Base-by-base conservation (phyloP, 2,888 invertebrate genomes). In the Ochropleura leucogaster region DNA sequence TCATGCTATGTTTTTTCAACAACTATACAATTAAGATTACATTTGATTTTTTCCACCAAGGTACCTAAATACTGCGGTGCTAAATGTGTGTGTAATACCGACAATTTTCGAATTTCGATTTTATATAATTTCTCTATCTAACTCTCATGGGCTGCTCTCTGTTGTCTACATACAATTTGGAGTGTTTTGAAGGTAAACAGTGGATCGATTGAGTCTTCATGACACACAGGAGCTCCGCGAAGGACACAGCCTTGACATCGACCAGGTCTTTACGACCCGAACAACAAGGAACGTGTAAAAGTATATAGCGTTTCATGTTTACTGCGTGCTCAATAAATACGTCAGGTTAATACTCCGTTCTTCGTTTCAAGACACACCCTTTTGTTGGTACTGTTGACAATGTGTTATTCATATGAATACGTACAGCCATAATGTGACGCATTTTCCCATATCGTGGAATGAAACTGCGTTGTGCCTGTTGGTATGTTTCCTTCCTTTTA, bases 191-290 rank as follows among this genome's bases (percentile, higher is more conserved):
- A 80, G 82, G 68, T 78, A 80, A 85, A 74, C 74, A 75, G 72
- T 84, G 79, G 82, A 89, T 89, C 90, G 85, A 88, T 90, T 77
- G 77, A 80, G 75, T 82, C 68, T 83, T 83, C 83, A 84, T 82
- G 84, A 77, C 77, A 85, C 81, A 85, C 77, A 74, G 86, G 85
- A 89, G 85, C 79, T 79, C 46, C 68, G 68, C n/a, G 74, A 90
- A 89, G 89, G 89, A 80, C 85, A 57, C 68, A 83, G 65, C 89
- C 88, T 88, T 87, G 88, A 74, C 68, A 63, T 46, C 81, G 68
- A 81, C 76, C 73, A 79, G 74, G 66, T 68, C 74, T 84, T 85
- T 78, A 85, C 77, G 85, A 77, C 55, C 49, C 81, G 47, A 72
- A 71, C 66, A 66, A 73, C 80, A 83, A 74, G 80, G 77, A 79